A percentile compares a stretch with the other conserved stretches of the same genome.
These are phyloP conservation scores for Dreissena rostriformis DNA, from an alignment of 1,140 invertebrate genomes.

Conservation along the genomic window DNA sequence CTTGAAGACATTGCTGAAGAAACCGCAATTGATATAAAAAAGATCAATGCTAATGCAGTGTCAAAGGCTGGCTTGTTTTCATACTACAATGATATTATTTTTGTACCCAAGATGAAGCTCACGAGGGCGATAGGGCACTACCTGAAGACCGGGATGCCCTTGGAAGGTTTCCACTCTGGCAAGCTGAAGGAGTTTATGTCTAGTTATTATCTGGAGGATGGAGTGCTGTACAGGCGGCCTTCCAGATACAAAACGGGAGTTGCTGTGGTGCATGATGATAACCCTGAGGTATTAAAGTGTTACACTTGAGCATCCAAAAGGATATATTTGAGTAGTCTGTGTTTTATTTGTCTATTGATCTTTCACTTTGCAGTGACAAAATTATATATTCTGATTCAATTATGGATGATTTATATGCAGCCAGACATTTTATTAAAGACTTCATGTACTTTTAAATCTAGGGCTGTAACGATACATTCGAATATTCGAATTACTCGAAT, in stretches of 20 bases:
- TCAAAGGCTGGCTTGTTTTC: not conserved
- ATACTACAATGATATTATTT: conserved; percentile 37
- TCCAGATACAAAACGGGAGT: conserved; percentile 45
- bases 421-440: too few species aligned
- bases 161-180: not conserved
- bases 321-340: too few species aligned
- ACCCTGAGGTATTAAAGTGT: conserved; percentile 39
- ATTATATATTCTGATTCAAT: too few species aligned
- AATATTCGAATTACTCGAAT: too few species aligned
- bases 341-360: too few species aligned
- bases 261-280: conserved; percentile 47
- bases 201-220: conserved; percentile 36
- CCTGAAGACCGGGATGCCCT: conserved; percentile 1
- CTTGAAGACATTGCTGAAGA: conserved; percentile 6
- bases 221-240: conserved; percentile 32
- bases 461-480: too few species aligned
- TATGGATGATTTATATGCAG: too few species aligned
- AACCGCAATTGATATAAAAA: not conserved
- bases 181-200: conserved; percentile 14
- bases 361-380: too few species aligned
- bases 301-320: too few species aligned
- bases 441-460: too few species aligned
- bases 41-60: not conserved
- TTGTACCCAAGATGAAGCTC: conserved; percentile 16
- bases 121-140: conserved; percentile 36